Evolutionary conservation across 1,140 invertebrate species (phyloP).

Genomic region (Homalodisca vitripennis): DNA sequence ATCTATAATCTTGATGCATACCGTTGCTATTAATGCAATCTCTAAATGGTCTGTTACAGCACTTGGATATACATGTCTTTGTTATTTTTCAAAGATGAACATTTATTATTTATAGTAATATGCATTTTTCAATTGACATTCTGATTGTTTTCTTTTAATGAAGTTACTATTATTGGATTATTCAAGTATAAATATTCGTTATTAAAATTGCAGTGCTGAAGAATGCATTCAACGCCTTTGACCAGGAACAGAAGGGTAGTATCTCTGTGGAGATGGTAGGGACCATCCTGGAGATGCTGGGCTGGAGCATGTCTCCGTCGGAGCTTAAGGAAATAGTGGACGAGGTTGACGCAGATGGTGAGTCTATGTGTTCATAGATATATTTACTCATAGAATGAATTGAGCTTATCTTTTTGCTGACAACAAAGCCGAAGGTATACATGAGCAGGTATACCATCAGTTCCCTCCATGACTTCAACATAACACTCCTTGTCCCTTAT

Average conservation of each 20-base stretch:
- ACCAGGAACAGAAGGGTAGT: conserved; percentile 70
- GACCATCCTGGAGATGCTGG: conserved; percentile 74
- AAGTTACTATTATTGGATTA: too few species aligned
- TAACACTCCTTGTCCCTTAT: background rate
- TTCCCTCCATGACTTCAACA: background rate
- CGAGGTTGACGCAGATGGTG: conserved; percentile 57
- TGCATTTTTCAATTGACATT: too few species aligned
- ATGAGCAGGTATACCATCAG: background rate
- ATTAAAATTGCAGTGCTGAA: conserved; percentile 71
- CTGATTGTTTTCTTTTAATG: too few species aligned
- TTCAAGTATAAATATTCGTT: too few species aligned
- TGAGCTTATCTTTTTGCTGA: too few species aligned
- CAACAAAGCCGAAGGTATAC: background rate
- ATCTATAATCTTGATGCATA: too few species aligned
- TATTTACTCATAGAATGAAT: background rate
- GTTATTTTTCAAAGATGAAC: too few species aligned
- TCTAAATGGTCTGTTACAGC: too few species aligned
- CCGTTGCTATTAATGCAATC: too few species aligned
- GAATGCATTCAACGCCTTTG: conserved; percentile 78
- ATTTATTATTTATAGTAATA: too few species aligned
- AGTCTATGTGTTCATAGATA: background rate
- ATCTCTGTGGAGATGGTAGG: conserved; percentile 72
- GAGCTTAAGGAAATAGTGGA: conserved; percentile 64
- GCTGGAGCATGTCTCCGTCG: conserved; percentile 65
- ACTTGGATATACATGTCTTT: too few species aligned